phyloP scores from a whole-genome alignment of 35 echinoderm and acorn worm genomes.

The Chiridota heheva region DNA sequence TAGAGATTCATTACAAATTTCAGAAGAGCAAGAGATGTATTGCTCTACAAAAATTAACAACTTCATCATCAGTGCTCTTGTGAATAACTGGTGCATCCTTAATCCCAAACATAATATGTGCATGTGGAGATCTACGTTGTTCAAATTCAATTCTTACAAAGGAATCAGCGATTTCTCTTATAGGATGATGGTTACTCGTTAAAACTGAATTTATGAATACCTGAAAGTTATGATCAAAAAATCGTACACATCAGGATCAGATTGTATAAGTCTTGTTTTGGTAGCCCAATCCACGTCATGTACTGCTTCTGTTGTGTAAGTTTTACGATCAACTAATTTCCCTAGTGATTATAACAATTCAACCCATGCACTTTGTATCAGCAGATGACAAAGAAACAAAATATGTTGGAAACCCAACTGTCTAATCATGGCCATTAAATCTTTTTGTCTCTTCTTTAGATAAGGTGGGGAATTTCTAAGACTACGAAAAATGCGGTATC shows the following conservation, averaged over 20 bases:
- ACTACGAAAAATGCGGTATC: background rate
- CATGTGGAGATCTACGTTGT: constrained; percentile 21
- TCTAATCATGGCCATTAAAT: constrained; percentile 16
- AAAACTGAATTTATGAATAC: constrained; percentile 15
- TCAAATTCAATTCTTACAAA: constrained; percentile 25
- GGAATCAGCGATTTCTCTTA: background rate
- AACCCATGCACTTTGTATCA: background rate
- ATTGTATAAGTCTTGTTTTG: no score
- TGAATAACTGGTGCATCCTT: constrained; percentile 3
- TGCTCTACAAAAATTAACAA: constrained; percentile 10
- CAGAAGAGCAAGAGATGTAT: constrained; percentile 28
- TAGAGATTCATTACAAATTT: background rate
- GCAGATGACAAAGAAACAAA: background rate
- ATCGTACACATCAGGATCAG: constrained; percentile 43
- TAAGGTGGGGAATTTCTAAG: constrained; percentile 15
- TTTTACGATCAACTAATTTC: no score
- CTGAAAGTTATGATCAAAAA: constrained; percentile 46
- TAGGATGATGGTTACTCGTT: background rate
- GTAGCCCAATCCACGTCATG: no score
- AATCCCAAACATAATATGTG: no score
- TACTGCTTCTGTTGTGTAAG: no score
- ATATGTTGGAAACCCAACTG: background rate
- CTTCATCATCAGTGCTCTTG: background rate
- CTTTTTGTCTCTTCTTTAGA: background rate
- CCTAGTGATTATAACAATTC: background rate